Conservation (phyloP, 1,140 invertebrate genomes). For the Meloidogyne floridensis region DNA sequence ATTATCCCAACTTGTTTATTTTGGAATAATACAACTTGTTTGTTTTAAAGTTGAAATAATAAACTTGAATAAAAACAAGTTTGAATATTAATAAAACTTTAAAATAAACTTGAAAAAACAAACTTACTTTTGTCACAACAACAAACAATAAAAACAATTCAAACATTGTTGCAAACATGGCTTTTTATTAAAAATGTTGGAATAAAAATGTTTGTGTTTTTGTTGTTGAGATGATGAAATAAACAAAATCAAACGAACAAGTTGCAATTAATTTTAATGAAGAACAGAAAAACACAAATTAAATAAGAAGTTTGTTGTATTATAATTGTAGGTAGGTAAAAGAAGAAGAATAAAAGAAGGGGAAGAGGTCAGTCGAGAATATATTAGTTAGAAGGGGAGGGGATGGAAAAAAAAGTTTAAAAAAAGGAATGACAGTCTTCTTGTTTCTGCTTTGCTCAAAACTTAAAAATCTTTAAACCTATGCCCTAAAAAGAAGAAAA, state of each 20-base stretch:
- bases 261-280: background rate
- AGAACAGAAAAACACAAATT: slow-evolving; percentile 5
- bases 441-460: background rate
- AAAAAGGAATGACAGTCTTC: slow-evolving; percentile 7
- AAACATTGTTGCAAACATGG: too few species aligned
- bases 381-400: background rate
- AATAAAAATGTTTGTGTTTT: background rate
- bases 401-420: slow-evolving; percentile 4
- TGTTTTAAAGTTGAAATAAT: too few species aligned
- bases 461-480: background rate
- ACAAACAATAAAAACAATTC: too few species aligned
- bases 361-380: background rate
- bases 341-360: slow-evolving; percentile 8
- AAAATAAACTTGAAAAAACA: slow-evolving; percentile 8
- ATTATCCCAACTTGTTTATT: too few species aligned
- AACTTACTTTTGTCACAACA: too few species aligned
- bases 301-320: background rate
- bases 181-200: too few species aligned
- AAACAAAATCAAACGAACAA: background rate
- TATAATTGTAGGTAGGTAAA: background rate
- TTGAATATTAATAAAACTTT: too few species aligned
- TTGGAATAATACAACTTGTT: too few species aligned
- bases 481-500: background rate
- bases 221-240: background rate
- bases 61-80: too few species aligned